Evolutionary conservation across 2,797 vertebrate genomes (phyloP), one percentile per base, ranked within the genome.

Genomic region (Lateolabrax maculatus): DNA sequence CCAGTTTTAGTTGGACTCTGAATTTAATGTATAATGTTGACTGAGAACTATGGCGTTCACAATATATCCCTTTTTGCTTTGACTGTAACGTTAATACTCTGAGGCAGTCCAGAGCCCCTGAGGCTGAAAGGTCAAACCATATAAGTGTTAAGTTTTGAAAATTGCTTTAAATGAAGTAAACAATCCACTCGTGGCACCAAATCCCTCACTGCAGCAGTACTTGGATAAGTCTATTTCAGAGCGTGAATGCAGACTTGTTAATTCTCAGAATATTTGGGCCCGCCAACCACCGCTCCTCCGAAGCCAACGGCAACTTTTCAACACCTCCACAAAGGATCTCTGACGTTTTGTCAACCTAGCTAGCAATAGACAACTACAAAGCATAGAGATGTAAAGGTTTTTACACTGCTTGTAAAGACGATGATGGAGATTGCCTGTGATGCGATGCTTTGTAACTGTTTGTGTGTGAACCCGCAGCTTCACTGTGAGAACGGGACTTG

Each of bases 211-310:
- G 41, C 63, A 46, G 46, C 21, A 12, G 55, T 0, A 8, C 56
- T 73, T 75, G 65, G 56, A 77, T 58, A 49, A 29, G 49, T 60
- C 41, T 69, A 49, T 83, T 92, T 77, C 36, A 80, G 91, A 90
- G 71, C 75, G 86, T 79, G 85, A 80, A 92, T 88, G 79, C 9
- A 53, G 78, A 79, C 63, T 41, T 78, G 77, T 86, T 84, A 68
- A 82, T 80, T 53, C 57, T 46, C 9, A 19, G 46, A 81, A 60
- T 68, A 70, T 51, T 70, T 61, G 61, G 23, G 70, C 49, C 73
- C 66, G 78, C 44, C 53, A 83, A 43, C 53, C 11, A 21, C 29
- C 1, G 18, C 16, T n/a, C 21, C 19, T 60, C 53, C 7, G 21
- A 34, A 79, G 71, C 61, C 72, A 70, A 82, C 56, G 77, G 34